phyloP scores from a whole-genome alignment of 2,797 vertebrate species.

The Thunnus albacares region DNA sequence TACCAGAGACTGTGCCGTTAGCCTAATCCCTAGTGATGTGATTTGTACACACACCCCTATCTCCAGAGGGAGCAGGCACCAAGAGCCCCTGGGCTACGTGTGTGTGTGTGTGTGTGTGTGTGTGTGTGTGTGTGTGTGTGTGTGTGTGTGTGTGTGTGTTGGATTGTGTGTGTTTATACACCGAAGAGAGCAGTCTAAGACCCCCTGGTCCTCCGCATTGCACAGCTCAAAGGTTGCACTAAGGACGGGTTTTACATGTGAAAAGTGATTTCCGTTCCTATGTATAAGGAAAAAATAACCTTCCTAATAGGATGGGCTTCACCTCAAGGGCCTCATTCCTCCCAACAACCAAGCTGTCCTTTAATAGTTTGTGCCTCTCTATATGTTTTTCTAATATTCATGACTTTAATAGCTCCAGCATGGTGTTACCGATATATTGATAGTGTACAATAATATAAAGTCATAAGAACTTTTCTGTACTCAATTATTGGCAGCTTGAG shows the following conservation, averaged over 20 bases:
- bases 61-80: slow-evolving; percentile 86
- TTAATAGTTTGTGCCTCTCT: slow-evolving; percentile 48
- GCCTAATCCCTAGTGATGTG: slow-evolving; percentile 90
- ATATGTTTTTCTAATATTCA: slow-evolving; percentile 29
- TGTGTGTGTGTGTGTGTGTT: slow-evolving; percentile 31
- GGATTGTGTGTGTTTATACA: slow-evolving; percentile 72
- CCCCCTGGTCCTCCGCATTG: slow-evolving; percentile 83
- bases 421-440: slow-evolving; percentile 1
- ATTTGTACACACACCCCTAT: slow-evolving; percentile 89
- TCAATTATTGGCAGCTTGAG: slow-evolving; percentile 1
- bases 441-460: slow-evolving; percentile 14
- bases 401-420: slow-evolving; percentile 32
- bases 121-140: slow-evolving; percentile 47
- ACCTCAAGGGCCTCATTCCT: slow-evolving; percentile 80
- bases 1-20: slow-evolving; percentile 86
- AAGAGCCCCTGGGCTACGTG: slow-evolving; percentile 71
- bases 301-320: slow-evolving; percentile 83
- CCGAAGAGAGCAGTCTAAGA: slow-evolving; percentile 78
- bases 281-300: slow-evolving; percentile 83
- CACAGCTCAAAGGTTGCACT: slow-evolving; percentile 87
- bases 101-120: slow-evolving; percentile 39
- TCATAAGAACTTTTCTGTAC: not conserved
- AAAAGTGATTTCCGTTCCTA: slow-evolving; percentile 88
- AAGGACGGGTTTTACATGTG: slow-evolving; percentile 88
- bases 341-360: slow-evolving; percentile 53